A percentile compares a stretch with the other conserved stretches of the same genome.
phyloP scores from a whole-genome alignment of 1,140 invertebrate species.

The Caenorhabditis brenneri region DNA sequence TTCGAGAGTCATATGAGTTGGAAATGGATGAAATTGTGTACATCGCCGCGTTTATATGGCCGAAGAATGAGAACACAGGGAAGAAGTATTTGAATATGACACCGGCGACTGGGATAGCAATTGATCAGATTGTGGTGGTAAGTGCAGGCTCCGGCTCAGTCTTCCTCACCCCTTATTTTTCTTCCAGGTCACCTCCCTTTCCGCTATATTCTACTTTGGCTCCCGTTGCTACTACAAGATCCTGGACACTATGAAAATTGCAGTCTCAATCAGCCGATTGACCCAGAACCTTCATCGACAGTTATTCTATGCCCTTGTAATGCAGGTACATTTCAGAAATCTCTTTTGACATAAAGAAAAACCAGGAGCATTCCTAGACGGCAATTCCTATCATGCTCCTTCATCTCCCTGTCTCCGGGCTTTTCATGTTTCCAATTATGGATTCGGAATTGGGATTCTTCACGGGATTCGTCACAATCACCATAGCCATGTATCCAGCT shows the following conservation, averaged over 20 bases:
- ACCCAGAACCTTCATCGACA: not conserved
- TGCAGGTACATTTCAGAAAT: no score
- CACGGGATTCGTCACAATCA: not conserved
- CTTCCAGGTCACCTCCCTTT: not conserved
- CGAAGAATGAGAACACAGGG: not conserved
- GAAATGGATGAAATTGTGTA: not conserved
- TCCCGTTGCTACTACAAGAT: not conserved
- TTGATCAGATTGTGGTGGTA: not conserved
- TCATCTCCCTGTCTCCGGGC: not conserved
- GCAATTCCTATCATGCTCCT: not conserved
- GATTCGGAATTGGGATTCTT: not conserved
- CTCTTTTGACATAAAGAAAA: not conserved
- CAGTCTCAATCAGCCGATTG: not conserved
- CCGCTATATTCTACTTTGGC: not conserved
- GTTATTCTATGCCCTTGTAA: not conserved
- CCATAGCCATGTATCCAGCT: not conserved
- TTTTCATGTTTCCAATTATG: not conserved
- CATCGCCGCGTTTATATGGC: not conserved
- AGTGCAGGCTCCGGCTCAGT: not conserved
- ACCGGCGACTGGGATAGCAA: not conserved
- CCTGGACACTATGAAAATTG: not conserved
- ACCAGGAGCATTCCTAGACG: not conserved
- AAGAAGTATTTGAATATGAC: not conserved
- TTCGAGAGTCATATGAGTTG: not conserved
- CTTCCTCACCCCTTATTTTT: not conserved